A percentile compares a stretch with the other conserved stretches of the same genome.
phyloP scores from a whole-genome alignment of 2,888 invertebrate species.

The Amphipoea lucens region DNA sequence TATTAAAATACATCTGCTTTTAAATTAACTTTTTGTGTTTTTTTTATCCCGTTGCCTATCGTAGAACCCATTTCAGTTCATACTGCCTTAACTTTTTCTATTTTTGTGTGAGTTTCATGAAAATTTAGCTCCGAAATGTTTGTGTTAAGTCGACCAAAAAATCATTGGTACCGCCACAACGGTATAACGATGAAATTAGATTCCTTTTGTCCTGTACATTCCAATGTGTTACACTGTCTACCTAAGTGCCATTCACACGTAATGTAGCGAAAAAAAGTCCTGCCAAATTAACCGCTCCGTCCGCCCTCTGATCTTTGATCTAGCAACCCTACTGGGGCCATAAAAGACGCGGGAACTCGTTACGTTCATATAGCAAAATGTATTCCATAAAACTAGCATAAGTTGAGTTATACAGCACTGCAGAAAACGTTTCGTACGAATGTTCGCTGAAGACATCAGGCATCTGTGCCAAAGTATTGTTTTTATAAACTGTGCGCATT shows the following conservation, averaged over 20 bases:
- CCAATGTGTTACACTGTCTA: constrained; percentile 9
- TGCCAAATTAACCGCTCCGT: constrained; percentile 43
- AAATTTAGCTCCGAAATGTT: not conserved
- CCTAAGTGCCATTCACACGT: constrained; percentile 18
- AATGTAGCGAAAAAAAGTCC: constrained; percentile 44
- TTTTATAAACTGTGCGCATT: constrained; percentile 38
- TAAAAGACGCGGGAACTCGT: constrained; percentile 58
- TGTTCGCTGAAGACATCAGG: constrained; percentile 44
- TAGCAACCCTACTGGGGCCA: constrained; percentile 55
- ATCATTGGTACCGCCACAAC: not conserved
- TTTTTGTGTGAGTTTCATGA: not conserved
- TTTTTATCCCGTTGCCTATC: not conserved
- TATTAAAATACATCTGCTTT: constrained; percentile 44
- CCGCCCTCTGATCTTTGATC: constrained; percentile 40
- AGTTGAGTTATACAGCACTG: constrained; percentile 46
- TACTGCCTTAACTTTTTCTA: not conserved
- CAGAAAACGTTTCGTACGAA: constrained; percentile 45
- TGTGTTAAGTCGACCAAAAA: not conserved
- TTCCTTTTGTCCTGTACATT: not conserved
- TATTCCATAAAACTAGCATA: constrained; percentile 60
- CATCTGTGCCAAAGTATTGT: constrained; percentile 57
- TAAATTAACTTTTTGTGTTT: constrained; percentile 45
- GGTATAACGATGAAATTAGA: not conserved
- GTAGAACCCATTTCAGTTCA: constrained; percentile 16
- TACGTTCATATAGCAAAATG: constrained; percentile 55